Conservation (phyloP, 2,888 invertebrate genomes). For the Danaus chrysippus region DNA sequence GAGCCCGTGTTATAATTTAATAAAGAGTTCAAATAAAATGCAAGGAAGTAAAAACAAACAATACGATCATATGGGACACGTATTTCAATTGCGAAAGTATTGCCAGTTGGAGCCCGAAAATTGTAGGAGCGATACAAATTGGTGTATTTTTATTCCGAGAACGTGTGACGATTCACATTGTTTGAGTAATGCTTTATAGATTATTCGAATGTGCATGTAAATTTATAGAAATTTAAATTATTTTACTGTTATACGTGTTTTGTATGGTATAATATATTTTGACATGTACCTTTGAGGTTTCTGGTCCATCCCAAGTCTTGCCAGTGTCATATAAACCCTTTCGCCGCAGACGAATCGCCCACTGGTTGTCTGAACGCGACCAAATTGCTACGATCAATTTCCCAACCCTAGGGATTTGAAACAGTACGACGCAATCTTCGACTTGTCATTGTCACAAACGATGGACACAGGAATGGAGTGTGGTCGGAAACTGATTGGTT, state of each 20-base stretch:
- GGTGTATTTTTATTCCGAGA: constrained; percentile 40
- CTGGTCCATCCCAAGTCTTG: constrained; percentile 1
- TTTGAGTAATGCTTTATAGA: constrained; percentile 49
- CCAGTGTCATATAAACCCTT: constrained; percentile 13
- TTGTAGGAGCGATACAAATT: constrained; percentile 35
- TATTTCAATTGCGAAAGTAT: constrained; percentile 33
- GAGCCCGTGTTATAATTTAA: background rate
- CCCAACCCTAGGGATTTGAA: constrained; percentile 56
- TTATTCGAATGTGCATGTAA: background rate
- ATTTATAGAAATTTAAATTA: background rate
- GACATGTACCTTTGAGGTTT: constrained; percentile 21
- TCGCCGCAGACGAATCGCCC: constrained; percentile 45
- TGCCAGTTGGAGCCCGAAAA: constrained; percentile 33
- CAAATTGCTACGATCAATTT: constrained; percentile 72
- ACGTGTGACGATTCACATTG: constrained; percentile 46
- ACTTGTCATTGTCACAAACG: constrained; percentile 65
- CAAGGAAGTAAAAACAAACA: constrained; percentile 8
- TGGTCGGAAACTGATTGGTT: constrained; percentile 36
- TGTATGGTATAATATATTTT: too few species aligned
- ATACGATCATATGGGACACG: constrained; percentile 6
- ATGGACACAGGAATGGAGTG: constrained; percentile 41
- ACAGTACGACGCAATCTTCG: constrained; percentile 64
- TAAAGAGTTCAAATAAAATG: constrained; percentile 3
- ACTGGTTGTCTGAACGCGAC: constrained; percentile 48
- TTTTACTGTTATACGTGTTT: background rate